These are phyloP conservation scores for Lepidocyrtoides sp. DNA, from an alignment of 2,888 invertebrate genomes.

Conservation along the genomic window DNA sequence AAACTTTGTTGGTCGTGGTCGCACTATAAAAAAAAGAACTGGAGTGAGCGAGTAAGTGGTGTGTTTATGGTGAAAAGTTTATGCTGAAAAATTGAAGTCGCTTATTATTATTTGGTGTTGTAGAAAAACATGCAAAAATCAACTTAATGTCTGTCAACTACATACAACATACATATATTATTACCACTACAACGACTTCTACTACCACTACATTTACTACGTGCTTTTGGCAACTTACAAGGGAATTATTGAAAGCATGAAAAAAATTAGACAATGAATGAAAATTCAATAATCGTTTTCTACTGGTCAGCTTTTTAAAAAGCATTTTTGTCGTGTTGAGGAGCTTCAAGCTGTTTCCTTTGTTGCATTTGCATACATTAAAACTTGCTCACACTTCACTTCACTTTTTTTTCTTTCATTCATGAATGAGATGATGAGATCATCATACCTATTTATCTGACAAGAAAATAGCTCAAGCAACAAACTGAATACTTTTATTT, in stretches of 20 bases:
- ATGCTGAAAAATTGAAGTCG: not conserved
- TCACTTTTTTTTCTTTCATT: slow-evolving; percentile 65
- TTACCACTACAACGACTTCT: not conserved
- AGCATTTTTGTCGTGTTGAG: slow-evolving; percentile 37
- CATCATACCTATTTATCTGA: slow-evolving; percentile 62
- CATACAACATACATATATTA: not conserved
- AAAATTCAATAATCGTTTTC: slow-evolving; percentile 50
- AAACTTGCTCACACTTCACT: slow-evolving; percentile 57
- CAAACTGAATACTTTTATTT: not conserved
- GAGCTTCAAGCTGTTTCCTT: slow-evolving; percentile 67
- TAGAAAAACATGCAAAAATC: slow-evolving; percentile 31
- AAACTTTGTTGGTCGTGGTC: no score
- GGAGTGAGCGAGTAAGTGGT: not conserved
- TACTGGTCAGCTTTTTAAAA: slow-evolving; percentile 40
- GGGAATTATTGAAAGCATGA: slow-evolving; percentile 25
- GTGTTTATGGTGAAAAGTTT: slow-evolving; percentile 5
- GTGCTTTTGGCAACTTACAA: slow-evolving; percentile 24
- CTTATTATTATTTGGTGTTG: not conserved
- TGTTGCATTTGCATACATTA: slow-evolving; percentile 61
- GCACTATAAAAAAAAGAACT: not conserved
- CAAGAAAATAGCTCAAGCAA: slow-evolving; percentile 62
- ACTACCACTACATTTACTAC: slow-evolving; percentile 26
- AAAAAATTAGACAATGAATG: slow-evolving; percentile 47
- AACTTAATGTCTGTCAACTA: slow-evolving; percentile 46
- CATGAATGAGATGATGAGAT: slow-evolving; percentile 71